Evolutionary conservation across 2,113 vertebrate species (phyloP).

Genomic region (Pogonocichla stellata): DNA sequence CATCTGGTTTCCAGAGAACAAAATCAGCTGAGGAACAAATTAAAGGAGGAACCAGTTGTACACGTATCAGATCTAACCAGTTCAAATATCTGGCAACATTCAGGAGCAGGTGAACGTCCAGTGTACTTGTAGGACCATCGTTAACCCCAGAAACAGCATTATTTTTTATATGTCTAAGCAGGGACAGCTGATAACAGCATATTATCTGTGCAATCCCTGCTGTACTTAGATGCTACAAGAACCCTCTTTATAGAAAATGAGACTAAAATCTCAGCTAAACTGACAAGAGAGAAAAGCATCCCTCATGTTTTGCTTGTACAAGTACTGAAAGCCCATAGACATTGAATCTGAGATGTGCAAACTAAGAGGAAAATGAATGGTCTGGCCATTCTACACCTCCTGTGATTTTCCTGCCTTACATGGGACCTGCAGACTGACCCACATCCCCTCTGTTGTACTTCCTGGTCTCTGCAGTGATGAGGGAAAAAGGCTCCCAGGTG

Average conservation of each 20-base stretch:
- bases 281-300: background rate
- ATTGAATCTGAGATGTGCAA: background rate
- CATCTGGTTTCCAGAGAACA: conserved; percentile 57
- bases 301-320: background rate
- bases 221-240: background rate
- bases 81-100: background rate
- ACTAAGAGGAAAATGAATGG: background rate
- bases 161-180: background rate
- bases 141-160: background rate
- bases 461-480: background rate
- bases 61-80: background rate
- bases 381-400: no score
- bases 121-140: background rate
- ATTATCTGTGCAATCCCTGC: background rate
- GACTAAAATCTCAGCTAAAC: background rate
- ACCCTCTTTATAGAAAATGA: background rate
- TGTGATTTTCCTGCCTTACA: background rate
- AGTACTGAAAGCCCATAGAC: background rate
- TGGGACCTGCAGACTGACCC: background rate
- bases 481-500: background rate
- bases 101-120: background rate
- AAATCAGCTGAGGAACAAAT: conserved; percentile 27
- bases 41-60: conserved; percentile 4
- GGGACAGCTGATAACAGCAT: background rate
- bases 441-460: background rate